phyloP scores from a whole-genome alignment of 2,888 invertebrate genomes.

The Drosophila subsilvestris region DNA sequence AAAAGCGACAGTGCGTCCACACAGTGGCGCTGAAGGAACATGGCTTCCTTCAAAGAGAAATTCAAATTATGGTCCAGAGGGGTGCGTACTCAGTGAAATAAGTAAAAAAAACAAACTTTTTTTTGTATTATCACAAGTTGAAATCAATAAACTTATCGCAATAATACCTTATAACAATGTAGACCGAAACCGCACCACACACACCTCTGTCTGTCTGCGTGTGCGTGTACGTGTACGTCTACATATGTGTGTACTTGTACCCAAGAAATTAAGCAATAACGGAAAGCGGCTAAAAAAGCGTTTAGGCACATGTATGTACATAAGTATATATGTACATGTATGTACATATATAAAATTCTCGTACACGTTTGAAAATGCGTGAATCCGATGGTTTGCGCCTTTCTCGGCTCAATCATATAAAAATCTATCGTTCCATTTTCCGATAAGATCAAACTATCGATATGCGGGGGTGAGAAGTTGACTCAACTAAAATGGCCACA shows the following conservation, averaged over 20 bases:
- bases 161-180: constrained; percentile 27
- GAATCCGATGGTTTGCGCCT: constrained; percentile 7
- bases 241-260: constrained; percentile 9
- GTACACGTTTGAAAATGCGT: constrained; percentile 33
- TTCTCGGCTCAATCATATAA: not conserved
- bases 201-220: constrained; percentile 10
- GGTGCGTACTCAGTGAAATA: constrained; percentile 74
- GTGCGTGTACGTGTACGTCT: not conserved
- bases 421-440: not conserved
- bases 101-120: not conserved
- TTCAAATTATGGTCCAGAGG: constrained; percentile 83
- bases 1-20: constrained; percentile 27
- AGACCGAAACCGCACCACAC: constrained; percentile 19
- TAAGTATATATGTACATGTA: not conserved
- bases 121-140: constrained; percentile 74
- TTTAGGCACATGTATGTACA: constrained; percentile 35
- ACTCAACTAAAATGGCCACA: too few relatives aligned
- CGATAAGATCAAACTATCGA: not conserved
- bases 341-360: not conserved
- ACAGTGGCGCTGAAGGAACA: constrained; percentile 64
- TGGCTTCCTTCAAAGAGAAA: constrained; percentile 84
- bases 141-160: constrained; percentile 79
- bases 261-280: constrained; percentile 47
- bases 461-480: not conserved
- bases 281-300: constrained; percentile 30